Evolutionary conservation across 2,113 vertebrate genomes (phyloP).

Genomic region (Corydoras maculifer): DNA sequence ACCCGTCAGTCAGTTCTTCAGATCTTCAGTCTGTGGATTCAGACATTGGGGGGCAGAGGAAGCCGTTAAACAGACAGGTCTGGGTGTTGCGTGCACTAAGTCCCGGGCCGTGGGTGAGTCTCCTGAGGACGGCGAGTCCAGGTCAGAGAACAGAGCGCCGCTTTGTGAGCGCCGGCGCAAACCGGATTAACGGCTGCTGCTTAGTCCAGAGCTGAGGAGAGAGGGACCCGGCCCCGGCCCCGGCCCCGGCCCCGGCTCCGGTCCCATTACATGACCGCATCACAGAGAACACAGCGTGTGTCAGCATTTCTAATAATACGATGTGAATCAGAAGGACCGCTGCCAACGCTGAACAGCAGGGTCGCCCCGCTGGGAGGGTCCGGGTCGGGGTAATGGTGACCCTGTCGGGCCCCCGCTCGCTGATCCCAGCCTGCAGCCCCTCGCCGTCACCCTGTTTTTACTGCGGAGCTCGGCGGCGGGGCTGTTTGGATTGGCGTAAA

Average conservation of each 20-base stretch:
- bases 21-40: no score
- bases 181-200: slow-evolving; percentile 54
- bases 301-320: no score
- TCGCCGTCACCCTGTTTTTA: slow-evolving; percentile 29
- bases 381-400: slow-evolving; percentile 7
- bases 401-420: slow-evolving; percentile 43
- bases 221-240: slow-evolving; percentile 34
- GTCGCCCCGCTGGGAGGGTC: not conserved
- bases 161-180: slow-evolving; percentile 60
- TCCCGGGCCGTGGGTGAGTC: slow-evolving; percentile 45
- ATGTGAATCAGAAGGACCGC: not conserved
- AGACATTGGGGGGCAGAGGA: not conserved
- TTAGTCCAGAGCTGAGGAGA: slow-evolving; percentile 37
- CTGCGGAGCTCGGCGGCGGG: slow-evolving; percentile 30
- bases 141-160: slow-evolving; percentile 56
- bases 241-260: slow-evolving; percentile 3
- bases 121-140: slow-evolving; percentile 53
- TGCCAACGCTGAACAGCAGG: not conserved
- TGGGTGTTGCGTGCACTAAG: slow-evolving; percentile 46
- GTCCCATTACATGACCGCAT: no score
- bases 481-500: slow-evolving; percentile 64
- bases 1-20: no score
- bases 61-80: slow-evolving; percentile 48
- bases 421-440: slow-evolving; percentile 40
- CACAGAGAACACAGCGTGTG: no score